These are phyloP conservation scores for Sminthurides bifidus DNA, from an alignment of 1,140 invertebrate species.

Conservation along the genomic window DNA sequence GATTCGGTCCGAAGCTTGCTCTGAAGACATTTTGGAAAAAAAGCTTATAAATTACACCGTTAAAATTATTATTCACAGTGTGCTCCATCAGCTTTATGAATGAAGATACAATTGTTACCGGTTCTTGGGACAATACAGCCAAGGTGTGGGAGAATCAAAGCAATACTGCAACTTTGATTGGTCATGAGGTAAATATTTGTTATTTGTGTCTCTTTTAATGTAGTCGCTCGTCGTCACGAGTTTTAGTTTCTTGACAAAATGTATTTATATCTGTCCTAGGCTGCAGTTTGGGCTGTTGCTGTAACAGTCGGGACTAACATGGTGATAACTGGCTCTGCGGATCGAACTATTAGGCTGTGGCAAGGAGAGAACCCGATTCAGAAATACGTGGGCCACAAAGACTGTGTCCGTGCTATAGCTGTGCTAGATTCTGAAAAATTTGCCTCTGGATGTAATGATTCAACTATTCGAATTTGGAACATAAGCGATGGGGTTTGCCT, in stretches of 20 bases:
- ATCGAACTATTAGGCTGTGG: constrained; percentile 81
- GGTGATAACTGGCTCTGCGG: constrained; percentile 76
- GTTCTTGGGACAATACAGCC: constrained; percentile 83
- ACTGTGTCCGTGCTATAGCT: constrained; percentile 72
- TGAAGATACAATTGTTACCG: constrained; percentile 52
- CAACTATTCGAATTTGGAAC: constrained; percentile 66
- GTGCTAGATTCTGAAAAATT: constrained; percentile 56
- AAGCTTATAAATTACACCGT: neutral
- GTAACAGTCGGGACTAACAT: constrained; percentile 43
- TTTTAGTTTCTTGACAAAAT: neutral
- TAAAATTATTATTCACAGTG: constrained; percentile 40
- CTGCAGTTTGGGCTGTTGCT: constrained; percentile 78
- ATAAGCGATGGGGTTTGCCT: constrained; percentile 61
- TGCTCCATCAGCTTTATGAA: constrained; percentile 50
- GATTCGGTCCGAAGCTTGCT: too few relatives aligned
- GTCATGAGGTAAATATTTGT: constrained; percentile 46
- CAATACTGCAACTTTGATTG: constrained; percentile 49
- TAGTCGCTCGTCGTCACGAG: neutral
- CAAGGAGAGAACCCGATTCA: constrained; percentile 33
- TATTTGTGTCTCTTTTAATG: constrained; percentile 1
- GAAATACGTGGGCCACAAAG: constrained; percentile 56
- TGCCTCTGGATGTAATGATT: constrained; percentile 84
- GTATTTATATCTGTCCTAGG: constrained; percentile 33
- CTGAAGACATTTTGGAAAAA: constrained; percentile 8
- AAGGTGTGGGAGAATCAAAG: constrained; percentile 57